phyloP scores from a whole-genome alignment of 2,797 vertebrate genomes.

The Microcaecilia unicolor region DNA sequence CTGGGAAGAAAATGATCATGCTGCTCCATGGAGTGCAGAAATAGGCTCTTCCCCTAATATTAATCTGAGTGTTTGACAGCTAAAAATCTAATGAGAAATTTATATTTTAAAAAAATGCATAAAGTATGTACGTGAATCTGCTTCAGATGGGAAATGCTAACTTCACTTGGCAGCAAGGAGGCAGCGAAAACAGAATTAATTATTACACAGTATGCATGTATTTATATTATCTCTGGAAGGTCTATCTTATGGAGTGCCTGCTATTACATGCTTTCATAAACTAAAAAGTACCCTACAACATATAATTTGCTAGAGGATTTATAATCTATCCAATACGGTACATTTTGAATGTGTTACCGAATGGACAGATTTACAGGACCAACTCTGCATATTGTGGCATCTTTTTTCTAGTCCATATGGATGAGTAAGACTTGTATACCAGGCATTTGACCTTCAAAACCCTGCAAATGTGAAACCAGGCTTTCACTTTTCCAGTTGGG shows the following conservation, averaged over 20 bases:
- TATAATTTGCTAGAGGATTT: slow-evolving; percentile 54
- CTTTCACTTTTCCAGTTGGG: slow-evolving; percentile 60
- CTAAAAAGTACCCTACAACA: slow-evolving; percentile 12
- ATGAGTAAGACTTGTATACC: slow-evolving; percentile 65
- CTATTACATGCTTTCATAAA: slow-evolving; percentile 24
- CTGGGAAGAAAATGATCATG: slow-evolving; percentile 27
- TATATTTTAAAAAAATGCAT: slow-evolving; percentile 2
- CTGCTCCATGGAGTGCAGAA: no score
- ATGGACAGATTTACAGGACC: slow-evolving; percentile 68
- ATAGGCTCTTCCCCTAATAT: no score
- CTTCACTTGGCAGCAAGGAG: no score
- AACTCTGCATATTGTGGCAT: slow-evolving; percentile 79
- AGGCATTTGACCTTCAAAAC: slow-evolving; percentile 74
- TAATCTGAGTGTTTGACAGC: slow-evolving; percentile 12
- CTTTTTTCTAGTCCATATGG: slow-evolving; percentile 76
- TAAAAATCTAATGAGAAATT: slow-evolving; percentile 13
- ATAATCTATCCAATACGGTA: slow-evolving; percentile 65
- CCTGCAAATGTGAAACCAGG: slow-evolving; percentile 62
- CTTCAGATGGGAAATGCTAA: no score
- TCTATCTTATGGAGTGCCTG: no score
- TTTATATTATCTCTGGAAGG: no score
- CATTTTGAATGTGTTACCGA: slow-evolving; percentile 54
- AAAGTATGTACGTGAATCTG: no score
- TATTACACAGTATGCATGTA: no score
- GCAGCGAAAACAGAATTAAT: background rate